phyloP scores from a whole-genome alignment of 2,888 invertebrate genomes.

The Digitonthophagus gazella region DNA sequence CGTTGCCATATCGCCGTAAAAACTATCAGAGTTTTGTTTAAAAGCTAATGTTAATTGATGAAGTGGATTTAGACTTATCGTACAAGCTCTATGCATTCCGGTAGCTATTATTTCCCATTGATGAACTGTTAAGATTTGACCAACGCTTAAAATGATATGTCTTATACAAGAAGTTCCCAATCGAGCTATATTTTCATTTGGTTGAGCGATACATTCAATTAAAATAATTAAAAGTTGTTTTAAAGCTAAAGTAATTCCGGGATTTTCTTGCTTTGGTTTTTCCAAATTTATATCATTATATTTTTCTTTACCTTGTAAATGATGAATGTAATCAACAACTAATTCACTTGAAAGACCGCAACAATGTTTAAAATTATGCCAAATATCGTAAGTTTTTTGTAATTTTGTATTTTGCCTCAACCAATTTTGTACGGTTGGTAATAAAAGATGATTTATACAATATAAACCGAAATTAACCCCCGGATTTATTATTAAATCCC shows the following conservation, averaged over 20 bases:
- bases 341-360: constrained; percentile 90
- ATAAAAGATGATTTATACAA: constrained; percentile 85
- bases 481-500: constrained; percentile 73
- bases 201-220: constrained; percentile 87
- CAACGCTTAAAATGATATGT: constrained; percentile 80
- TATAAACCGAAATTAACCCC: constrained; percentile 88
- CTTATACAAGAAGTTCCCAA: constrained; percentile 90
- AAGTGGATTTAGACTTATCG: constrained; percentile 82
- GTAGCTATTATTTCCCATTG: constrained; percentile 87
- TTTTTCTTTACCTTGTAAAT: constrained; percentile 60
- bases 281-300: constrained; percentile 31
- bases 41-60: constrained; percentile 88
- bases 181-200: constrained; percentile 85
- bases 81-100: constrained; percentile 79
- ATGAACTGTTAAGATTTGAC: constrained; percentile 73
- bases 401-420: constrained; percentile 64
- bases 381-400: constrained; percentile 72
- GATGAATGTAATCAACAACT: constrained; percentile 80
- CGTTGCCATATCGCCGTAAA: constrained; percentile 88
- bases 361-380: constrained; percentile 92
- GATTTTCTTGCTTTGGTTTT: constrained; percentile 48
- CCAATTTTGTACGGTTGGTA: constrained; percentile 95
- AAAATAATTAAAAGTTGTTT: constrained; percentile 82
- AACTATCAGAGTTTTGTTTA: constrained; percentile 87
- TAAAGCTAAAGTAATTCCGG: constrained; percentile 73